Percentiles rank a stretch among this genome's conserved stretches.
These are phyloP conservation scores for Thomomys bottae DNA, from an alignment of 2,113 vertebrate species.

Conservation along the genomic window DNA sequence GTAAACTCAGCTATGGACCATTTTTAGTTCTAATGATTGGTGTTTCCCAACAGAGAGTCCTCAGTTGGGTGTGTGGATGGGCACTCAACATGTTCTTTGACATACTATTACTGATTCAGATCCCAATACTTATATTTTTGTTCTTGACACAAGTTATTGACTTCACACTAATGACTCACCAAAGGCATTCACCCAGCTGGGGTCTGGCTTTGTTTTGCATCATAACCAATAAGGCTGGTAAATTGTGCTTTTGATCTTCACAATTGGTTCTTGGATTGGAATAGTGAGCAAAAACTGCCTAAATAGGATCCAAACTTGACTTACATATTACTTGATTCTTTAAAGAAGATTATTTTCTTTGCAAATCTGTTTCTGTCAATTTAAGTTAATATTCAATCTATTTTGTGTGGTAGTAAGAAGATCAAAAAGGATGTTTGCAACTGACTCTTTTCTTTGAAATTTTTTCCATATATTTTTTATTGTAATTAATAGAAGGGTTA, in stretches of 20 bases:
- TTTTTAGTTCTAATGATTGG: conserved; percentile 25
- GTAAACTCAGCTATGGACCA: conserved; percentile 27
- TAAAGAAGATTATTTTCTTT: conserved; percentile 15
- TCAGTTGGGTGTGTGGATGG: conserved; percentile 1
- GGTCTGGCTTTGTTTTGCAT: conserved; percentile 8
- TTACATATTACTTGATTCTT: background rate
- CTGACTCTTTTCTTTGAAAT: background rate
- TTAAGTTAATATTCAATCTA: background rate
- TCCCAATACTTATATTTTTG: conserved; percentile 54
- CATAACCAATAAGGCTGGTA: background rate
- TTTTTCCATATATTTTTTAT: too few species aligned
- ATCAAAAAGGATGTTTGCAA: background rate
- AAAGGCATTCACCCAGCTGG: background rate
- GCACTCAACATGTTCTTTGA: background rate
- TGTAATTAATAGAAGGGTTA: too few species aligned
- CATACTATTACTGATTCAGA: conserved; percentile 9
- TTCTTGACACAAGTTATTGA: conserved; percentile 49
- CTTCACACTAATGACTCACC: conserved; percentile 19
- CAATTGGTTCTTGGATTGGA: conserved; percentile 31
- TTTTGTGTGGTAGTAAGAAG: background rate
- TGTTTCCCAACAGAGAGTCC: background rate
- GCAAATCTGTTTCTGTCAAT: background rate
- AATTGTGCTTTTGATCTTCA: conserved; percentile 29
- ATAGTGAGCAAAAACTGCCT: background rate
- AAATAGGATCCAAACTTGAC: background rate